These are phyloP conservation scores for Sprattus sprattus DNA, from an alignment of 2,113 vertebrate species.

Conservation along the genomic window DNA sequence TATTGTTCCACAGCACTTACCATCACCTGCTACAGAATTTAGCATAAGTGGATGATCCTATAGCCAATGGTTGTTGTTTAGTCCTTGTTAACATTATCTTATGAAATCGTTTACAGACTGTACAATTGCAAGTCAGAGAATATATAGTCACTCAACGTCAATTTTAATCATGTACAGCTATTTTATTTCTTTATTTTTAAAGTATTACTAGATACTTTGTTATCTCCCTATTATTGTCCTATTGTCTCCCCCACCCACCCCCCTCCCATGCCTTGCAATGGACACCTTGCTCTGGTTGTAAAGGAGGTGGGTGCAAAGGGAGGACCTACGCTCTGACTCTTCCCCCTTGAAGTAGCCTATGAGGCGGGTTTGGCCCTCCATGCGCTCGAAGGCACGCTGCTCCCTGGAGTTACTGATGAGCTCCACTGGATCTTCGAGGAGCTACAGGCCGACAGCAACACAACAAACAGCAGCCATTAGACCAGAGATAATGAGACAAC, in stretches of 20 bases:
- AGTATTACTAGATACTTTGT: not conserved
- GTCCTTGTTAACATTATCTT: not conserved
- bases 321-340: conserved; percentile 84
- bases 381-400: conserved; percentile 87
- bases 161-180: not conserved
- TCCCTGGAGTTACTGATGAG: conserved; percentile 88
- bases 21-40: not conserved
- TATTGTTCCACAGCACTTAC: no score
- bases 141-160: not conserved
- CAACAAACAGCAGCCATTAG: not conserved
- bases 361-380: conserved; percentile 91
- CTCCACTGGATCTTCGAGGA: conserved; percentile 93
- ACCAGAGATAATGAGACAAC: not conserved
- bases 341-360: conserved; percentile 93
- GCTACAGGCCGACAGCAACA: conserved; percentile 60
- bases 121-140: not conserved
- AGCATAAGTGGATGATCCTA: not conserved
- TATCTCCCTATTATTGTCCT: not conserved
- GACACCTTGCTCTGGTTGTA: not conserved
- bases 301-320: not conserved
- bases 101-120: not conserved
- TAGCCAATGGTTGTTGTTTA: not conserved
- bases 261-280: not conserved
- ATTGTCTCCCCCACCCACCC: not conserved
- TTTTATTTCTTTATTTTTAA: not conserved